A percentile compares a stretch with the other conserved stretches of the same genome.
Evolutionary conservation across 2,888 invertebrate species (phyloP).

Genomic region (Hydrotaea diabolus): DNA sequence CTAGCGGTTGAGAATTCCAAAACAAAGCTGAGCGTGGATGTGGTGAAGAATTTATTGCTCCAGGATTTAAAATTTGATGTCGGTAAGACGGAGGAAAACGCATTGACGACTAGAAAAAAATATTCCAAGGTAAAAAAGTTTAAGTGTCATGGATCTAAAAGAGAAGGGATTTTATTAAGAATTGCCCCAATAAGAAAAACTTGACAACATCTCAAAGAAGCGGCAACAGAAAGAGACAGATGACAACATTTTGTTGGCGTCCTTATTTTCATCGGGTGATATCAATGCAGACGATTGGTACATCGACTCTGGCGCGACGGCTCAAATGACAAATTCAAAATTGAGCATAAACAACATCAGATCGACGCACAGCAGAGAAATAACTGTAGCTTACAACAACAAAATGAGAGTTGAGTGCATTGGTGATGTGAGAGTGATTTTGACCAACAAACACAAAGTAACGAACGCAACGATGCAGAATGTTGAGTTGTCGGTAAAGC

Average conservation of each 20-base stretch:
- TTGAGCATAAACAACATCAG: constrained; percentile 37
- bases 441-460: not conserved
- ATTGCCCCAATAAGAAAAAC: constrained; percentile 50
- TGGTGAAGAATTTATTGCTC: constrained; percentile 60
- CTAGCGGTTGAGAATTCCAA: constrained; percentile 60
- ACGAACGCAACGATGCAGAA: constrained; percentile 1
- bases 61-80: constrained; percentile 62
- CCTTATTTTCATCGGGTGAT: too few species aligned
- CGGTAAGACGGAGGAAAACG: constrained; percentile 10
- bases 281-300: too few species aligned
- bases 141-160: constrained; percentile 50
- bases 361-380: not conserved
- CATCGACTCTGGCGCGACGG: constrained; percentile 53
- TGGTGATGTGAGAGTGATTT: not conserved
- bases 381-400: constrained; percentile 4
- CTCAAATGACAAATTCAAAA: constrained; percentile 47
- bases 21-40: constrained; percentile 47
- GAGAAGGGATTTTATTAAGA: constrained; percentile 46
- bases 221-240: constrained; percentile 19
- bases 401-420: constrained; percentile 5
- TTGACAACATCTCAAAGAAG: constrained; percentile 7
- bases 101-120: too few species aligned
- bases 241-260: constrained; percentile 33
- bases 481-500: constrained; percentile 45
- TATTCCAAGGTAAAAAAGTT: constrained; percentile 18